A percentile compares a stretch with the other conserved stretches of the same genome.
Conservation (phyloP, 1,140 invertebrate genomes). For the Bemisia tabaci region DNA sequence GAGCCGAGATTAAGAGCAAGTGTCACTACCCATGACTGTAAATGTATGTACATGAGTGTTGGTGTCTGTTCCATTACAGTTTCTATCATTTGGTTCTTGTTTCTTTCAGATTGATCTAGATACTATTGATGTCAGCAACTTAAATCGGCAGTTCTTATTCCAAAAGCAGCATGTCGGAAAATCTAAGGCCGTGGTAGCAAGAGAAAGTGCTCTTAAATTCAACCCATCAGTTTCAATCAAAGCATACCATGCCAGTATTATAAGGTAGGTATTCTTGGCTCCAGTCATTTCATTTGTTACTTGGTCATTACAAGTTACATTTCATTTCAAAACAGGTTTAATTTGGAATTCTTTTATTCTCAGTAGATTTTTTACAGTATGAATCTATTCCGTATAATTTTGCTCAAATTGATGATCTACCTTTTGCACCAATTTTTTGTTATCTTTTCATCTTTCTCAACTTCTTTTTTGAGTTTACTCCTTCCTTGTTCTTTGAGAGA, state of each 20-base stretch:
- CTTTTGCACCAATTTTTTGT: no score
- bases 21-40: no score
- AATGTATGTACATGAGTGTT: no score
- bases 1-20: no score
- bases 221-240: conserved; percentile 78
- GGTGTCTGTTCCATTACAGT: no score
- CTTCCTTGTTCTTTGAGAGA: no score
- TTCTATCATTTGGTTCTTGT: no score
- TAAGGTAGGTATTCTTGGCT: conserved; percentile 43
- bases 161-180: conserved; percentile 95
- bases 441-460: no score
- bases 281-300: background rate
- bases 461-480: no score
- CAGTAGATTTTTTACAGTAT: no score
- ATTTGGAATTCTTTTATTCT: background rate
- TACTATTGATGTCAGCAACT: conserved; percentile 98
- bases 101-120: conserved; percentile 88
- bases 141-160: conserved; percentile 97
- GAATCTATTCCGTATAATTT: no score
- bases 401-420: no score
- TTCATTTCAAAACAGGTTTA: background rate
- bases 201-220: conserved; percentile 74
- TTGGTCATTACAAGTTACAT: background rate
- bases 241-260: conserved; percentile 88
- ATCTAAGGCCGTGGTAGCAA: conserved; percentile 80